Conservation (phyloP, 2,113 vertebrate genomes). For the Zeus faber region DNA sequence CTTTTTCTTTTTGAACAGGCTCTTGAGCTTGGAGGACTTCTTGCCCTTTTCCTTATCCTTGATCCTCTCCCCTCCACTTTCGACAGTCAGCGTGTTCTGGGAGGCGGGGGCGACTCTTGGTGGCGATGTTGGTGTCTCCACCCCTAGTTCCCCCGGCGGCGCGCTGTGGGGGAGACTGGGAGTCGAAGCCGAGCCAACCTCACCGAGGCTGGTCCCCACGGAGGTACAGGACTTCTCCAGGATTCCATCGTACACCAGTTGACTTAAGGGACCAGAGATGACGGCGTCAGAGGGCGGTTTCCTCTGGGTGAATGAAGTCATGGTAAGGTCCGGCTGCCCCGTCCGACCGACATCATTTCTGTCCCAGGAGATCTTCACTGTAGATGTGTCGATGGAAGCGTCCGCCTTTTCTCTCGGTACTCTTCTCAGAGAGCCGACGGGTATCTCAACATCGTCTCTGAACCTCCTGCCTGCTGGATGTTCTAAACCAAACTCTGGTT, state of each 20-base stretch:
- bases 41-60: slow-evolving; percentile 82
- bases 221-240: slow-evolving; percentile 86
- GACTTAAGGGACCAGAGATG: slow-evolving; percentile 79
- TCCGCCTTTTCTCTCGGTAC: slow-evolving; percentile 40
- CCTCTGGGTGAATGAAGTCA: slow-evolving; percentile 68
- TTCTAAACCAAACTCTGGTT: slow-evolving; percentile 42
- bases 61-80: slow-evolving; percentile 72
- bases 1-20: slow-evolving; percentile 90
- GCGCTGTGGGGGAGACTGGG: slow-evolving; percentile 47
- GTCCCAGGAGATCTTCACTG: slow-evolving; percentile 49
- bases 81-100: slow-evolving; percentile 59
- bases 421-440: slow-evolving; percentile 42
- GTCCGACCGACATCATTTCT: slow-evolving; percentile 35
- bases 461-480: slow-evolving; percentile 24
- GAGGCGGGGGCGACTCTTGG: slow-evolving; percentile 7
- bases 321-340: slow-evolving; percentile 68
- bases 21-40: slow-evolving; percentile 91
- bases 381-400: slow-evolving; percentile 34
- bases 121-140: slow-evolving; percentile 21
- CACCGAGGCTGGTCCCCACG: slow-evolving; percentile 53
- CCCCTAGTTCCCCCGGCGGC: slow-evolving; percentile 26
- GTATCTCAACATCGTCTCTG: slow-evolving; percentile 48
- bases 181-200: slow-evolving; percentile 58
- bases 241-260: slow-evolving; percentile 90
- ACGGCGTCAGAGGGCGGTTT: slow-evolving; percentile 75